Evolutionary conservation across 2,797 vertebrate genomes (phyloP).

Genomic region (Antrozous pallidus): DNA sequence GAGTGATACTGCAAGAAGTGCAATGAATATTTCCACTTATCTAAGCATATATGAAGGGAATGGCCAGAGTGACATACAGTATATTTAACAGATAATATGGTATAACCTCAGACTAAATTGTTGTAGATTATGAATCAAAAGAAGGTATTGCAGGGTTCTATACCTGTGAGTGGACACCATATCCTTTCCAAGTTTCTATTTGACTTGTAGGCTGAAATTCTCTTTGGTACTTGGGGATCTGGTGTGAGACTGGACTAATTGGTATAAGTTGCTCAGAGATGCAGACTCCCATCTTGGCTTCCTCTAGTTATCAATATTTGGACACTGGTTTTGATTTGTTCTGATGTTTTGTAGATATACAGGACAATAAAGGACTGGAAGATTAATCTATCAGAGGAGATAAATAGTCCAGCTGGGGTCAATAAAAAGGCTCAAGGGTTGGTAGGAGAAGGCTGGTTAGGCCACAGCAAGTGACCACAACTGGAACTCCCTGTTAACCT

Average conservation of each 20-base stretch:
- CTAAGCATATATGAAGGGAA: not conserved
- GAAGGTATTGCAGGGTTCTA: not conserved
- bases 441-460: not conserved
- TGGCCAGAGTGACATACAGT: not conserved
- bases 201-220: not conserved
- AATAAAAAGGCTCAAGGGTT: not conserved
- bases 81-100: not conserved
- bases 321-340: not conserved
- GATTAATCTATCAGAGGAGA: not conserved
- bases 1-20: not conserved
- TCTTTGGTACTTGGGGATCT: not conserved
- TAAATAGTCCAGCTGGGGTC: not conserved
- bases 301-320: not conserved
- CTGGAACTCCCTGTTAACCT: not conserved
- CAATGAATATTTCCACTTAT: not conserved
- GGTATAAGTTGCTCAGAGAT: not conserved
- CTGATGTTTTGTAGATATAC: not conserved
- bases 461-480: not conserved
- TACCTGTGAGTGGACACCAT: not conserved
- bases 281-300: not conserved
- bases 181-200: not conserved
- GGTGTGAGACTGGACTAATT: not conserved
- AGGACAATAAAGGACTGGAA: not conserved
- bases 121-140: not conserved
- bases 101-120: not conserved